Evolutionary conservation across 37 sponge, comb jelly and placozoan genomes (phyloP).

Genomic region (Cladorhizidae sp.): DNA sequence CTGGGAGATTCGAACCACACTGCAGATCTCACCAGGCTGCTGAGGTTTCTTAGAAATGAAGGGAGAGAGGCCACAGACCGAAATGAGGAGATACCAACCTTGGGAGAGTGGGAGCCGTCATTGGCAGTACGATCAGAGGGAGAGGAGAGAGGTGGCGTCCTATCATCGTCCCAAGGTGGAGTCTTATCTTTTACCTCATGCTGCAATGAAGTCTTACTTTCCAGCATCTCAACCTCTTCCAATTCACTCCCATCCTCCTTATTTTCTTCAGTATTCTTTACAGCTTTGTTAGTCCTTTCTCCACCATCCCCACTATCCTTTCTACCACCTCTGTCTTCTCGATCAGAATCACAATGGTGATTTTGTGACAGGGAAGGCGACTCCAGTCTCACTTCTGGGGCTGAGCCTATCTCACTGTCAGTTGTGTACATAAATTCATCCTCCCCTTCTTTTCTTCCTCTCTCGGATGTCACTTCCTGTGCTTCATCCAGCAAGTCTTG

Average conservation of each 20-base stretch:
- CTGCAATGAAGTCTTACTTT: neutral
- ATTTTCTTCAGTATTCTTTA: neutral
- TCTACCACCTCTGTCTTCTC: no score
- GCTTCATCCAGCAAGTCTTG: no score
- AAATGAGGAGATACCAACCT: neutral
- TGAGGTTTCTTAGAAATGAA: neutral
- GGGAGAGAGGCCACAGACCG: conserved; percentile 4
- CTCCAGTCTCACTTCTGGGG: neutral
- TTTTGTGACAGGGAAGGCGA: neutral
- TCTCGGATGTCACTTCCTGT: no score
- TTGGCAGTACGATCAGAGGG: neutral
- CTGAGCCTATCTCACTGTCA: neutral
- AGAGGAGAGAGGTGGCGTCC: neutral
- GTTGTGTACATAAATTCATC: neutral
- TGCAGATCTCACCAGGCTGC: neutral
- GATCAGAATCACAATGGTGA: no score
- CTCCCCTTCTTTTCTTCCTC: neutral
- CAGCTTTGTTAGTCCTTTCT: neutral
- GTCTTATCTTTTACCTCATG: no score
- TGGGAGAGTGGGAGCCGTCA: neutral
- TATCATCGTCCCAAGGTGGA: neutral
- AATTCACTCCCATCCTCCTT: neutral
- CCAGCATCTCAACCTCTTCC: neutral
- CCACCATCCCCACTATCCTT: neutral
- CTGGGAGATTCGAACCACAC: neutral